Percentiles rank a stretch among this genome's conserved stretches.
These are phyloP conservation scores for Ciconia boyciana DNA, from an alignment of 2,113 vertebrate species.

Conservation along the genomic window DNA sequence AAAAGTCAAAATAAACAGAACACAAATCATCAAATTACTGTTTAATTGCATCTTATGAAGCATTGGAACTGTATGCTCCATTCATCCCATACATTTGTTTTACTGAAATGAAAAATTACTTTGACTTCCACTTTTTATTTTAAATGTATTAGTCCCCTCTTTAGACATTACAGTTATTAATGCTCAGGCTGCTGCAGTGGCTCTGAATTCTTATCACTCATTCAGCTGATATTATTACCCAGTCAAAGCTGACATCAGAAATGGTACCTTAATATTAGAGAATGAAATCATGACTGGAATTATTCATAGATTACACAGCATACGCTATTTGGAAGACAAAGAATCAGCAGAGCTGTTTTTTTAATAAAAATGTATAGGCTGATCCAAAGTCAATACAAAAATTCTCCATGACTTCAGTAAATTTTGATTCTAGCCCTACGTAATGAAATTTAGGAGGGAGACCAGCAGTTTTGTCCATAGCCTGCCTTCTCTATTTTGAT, in stretches of 20 bases:
- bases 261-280: conserved; percentile 16
- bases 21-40: background rate
- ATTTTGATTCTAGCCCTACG: background rate
- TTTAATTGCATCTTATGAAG: conserved; percentile 7
- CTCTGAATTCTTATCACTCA: conserved; percentile 55
- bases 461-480: background rate
- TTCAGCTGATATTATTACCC: conserved; percentile 26
- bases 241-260: conserved; percentile 50
- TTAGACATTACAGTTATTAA: conserved; percentile 44
- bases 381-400: conserved; percentile 14
- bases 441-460: background rate
- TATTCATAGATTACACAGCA: conserved; percentile 30
- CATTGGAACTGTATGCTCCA: background rate
- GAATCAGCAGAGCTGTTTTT: background rate
- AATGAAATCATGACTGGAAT: conserved; percentile 35
- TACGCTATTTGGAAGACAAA: background rate
- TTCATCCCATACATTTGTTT: background rate
- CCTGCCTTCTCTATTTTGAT: background rate
- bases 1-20: conserved; percentile 20
- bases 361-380: background rate
- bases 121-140: conserved; percentile 37
- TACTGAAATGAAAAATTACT: conserved; percentile 35
- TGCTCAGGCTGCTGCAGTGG: background rate
- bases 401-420: background rate
- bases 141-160: conserved; percentile 20